Evolutionary conservation across 2,888 invertebrate genomes (phyloP), one percentile per base, ranked within the genome.

Genomic region (Apoda limacodes): DNA sequence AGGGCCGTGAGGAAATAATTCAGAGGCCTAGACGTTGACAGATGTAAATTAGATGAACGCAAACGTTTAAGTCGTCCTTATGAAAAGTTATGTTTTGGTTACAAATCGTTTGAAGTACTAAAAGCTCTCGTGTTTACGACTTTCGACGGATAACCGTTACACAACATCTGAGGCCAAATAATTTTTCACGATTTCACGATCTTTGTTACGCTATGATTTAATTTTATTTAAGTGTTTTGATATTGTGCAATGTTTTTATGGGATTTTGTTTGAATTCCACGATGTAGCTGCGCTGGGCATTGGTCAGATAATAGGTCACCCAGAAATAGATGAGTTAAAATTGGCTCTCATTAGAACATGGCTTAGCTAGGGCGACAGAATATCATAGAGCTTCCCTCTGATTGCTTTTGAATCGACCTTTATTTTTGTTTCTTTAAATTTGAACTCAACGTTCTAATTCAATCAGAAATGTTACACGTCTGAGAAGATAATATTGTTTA

Each of bases 241-340:
- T 48, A 53, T 72, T 67, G 63, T 64, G 71, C 58, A 70, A 71
- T 57, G 52, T 56, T 59, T 60, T 65, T 63, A 61, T 64, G 54
- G 52, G 48, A 48, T 60, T 66, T 66, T 62, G 54, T 57, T 52
- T 48, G 55, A 60, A 68, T 59, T 50, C 54, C 52, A 49, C 50
- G 43, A 48, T 53, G 51, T 57, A 53, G 56, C 53, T 50, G 51
- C 45, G 50, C 46, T 46, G 46, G 47, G 48, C 52, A 50, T 46
- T 59, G 60, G 59, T 60, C 52, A 58, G 48, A 65, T 63, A 69
- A 67, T 71, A 55, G 70, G 71, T 71, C 72, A 66, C 42, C 42
- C 60, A 55, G 56, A 69, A 72, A 72, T 71, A 72, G 65, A 58
- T 43, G 25, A 50, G 46, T 48, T 68, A 67, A 65, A 65, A 61